phyloP scores from a whole-genome alignment of 1,140 invertebrate genomes.

The Thaumetopoea pityocampa region DNA sequence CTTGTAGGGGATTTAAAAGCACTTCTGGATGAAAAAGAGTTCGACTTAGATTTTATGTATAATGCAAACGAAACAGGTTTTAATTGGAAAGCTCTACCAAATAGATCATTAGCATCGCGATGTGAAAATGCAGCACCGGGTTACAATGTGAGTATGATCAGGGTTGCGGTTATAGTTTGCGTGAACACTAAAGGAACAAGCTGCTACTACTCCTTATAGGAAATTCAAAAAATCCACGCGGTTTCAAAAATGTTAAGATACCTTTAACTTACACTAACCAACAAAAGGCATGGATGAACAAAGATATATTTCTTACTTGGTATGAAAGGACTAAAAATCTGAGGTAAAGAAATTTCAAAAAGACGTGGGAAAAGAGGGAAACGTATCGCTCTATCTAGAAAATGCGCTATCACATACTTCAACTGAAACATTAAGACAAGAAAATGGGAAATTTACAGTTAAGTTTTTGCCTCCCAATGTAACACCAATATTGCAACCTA shows the following conservation, averaged over 20 bases:
- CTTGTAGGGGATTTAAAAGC: conserved; percentile 27
- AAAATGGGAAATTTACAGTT: conserved; percentile 32
- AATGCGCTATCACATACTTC: conserved; percentile 20
- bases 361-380: conserved; percentile 28
- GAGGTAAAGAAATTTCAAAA: conserved; percentile 28
- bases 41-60: conserved; percentile 35
- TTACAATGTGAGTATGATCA: conserved; percentile 44
- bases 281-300: conserved; percentile 12
- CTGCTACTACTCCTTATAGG: conserved; percentile 40
- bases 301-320: conserved; percentile 25
- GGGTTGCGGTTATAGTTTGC: conserved; percentile 48
- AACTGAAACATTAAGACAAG: conserved; percentile 16
- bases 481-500: conserved; percentile 61
- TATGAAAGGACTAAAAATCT: conserved; percentile 44
- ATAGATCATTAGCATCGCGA: conserved; percentile 41
- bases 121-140: conserved; percentile 42
- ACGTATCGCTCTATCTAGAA: conserved; percentile 27
- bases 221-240: conserved; percentile 33
- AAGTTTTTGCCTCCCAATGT: conserved; percentile 67
- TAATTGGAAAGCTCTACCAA: conserved; percentile 51
- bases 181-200: conserved; percentile 48
- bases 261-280: conserved; percentile 34
- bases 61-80: conserved; percentile 61
- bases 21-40: conserved; percentile 21
- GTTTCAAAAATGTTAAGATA: conserved; percentile 27